Base-by-base conservation (phyloP, 1,140 invertebrate species). In the Mizuhopecten yessoensis region DNA sequence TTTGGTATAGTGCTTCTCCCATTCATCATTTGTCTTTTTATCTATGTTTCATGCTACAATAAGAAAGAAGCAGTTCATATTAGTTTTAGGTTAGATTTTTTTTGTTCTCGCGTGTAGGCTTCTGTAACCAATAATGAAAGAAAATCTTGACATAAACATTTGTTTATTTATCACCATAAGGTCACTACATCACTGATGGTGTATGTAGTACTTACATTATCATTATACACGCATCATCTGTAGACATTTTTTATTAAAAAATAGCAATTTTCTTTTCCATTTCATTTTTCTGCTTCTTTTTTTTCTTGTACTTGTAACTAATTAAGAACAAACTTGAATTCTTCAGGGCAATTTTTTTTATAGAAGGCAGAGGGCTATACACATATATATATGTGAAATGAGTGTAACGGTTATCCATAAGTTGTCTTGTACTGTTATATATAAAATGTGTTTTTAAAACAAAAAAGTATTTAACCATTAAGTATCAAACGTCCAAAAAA, bases 381-480 rank as follows among this genome's bases (percentile, higher is more conserved):
- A 75, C n/a, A 75, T 29, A 29, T 29, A 57, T 57, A 29, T 7
- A 75, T 29, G 57, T 75, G 29, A 75, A 45, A 9, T 75, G 17
- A 17, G 23, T 75, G n/a, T 29, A n/a, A 5, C 5, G 57, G n/a
- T 23, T 29, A 29, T 29, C 57, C 0, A 29, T 2, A 75, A 75
- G 5, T 39, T 39, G 36, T 39, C 42, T 45, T 45, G 42, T 45
- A 45, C 57, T 17, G 7, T 29, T 75, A 75, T 75, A n/a, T 75
- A 75, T 75, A 75, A 75, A 75, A 75, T 29, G n/a, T 75, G 57
- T 75, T 75, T 75, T 75, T 75, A n/a, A 75, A 75, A 75, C n/a
- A 75, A 75, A 75, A 29, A 45, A 45, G 5, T n/a, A 29, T 75
- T 75, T 29, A 75, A 75, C n/a, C 57, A 29, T 75, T 75, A 75